Base-by-base conservation (phyloP, 2,797 vertebrate genomes). In the Anguilla anguilla region DNA sequence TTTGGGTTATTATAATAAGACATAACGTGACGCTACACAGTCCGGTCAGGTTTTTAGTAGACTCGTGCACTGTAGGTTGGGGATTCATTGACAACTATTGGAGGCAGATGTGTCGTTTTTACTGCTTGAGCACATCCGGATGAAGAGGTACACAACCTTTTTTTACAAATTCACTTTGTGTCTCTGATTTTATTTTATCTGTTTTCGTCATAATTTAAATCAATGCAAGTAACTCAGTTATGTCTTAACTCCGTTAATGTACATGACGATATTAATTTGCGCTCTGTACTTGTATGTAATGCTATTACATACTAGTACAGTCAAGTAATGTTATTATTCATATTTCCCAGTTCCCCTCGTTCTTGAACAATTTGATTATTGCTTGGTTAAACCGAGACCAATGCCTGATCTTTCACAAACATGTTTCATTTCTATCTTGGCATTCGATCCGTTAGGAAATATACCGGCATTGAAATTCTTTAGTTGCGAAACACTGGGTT, bases 81-180 rank as follows among this genome's bases (percentile, higher is more conserved):
- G 19, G n/a, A n/a, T 57, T 46, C 39, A 11, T 57, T 59, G 79
- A 55, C 35, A 69, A 83, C 57, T 84, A 31, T 39, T 19, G 82
- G 49, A 87, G 31, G 83, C 83, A 79, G 67, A 51, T 85, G 83
- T 85, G 87, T 35, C 87, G 64, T 84, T 74, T 31, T 49, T 64
- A 10, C 69, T 85, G 69, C 51, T 57, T 53, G 22, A 64, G 61
- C 53, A 69, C 15, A 31, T 79, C 64, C 64, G 35, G 69, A 85
- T 74, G 25, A 57, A 88, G 69, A 85, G 69, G 84, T 88, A 88
- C 74, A 74, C 35, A 39, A 57, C 4, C 4, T 46, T 39, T 51
- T 84, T 35, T 59, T 46, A 46, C 43, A 51, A 55, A 43, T 43
- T 84, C 11, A 35, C 19, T 77, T 25, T 25, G 46, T 82, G 43